phyloP scores from a whole-genome alignment of 2,797 vertebrate genomes.

The Amniataba percoides region DNA sequence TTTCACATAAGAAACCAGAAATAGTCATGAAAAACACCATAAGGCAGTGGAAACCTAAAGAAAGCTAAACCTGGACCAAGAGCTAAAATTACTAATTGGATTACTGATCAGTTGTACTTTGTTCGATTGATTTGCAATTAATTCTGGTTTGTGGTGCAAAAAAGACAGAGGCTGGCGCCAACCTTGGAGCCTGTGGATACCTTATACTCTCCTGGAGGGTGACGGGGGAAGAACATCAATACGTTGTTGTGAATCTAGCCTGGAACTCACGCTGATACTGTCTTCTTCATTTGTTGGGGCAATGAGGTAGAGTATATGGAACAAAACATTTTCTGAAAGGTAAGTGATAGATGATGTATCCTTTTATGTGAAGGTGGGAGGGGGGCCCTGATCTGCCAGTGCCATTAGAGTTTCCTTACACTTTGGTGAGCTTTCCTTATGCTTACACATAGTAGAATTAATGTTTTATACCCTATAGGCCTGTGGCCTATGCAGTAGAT shows the following conservation, averaged over 20 bases:
- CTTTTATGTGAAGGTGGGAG: conserved; percentile 69
- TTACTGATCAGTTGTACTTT: conserved; percentile 99
- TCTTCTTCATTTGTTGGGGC: conserved; percentile 83
- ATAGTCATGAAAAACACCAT: conserved; percentile 34
- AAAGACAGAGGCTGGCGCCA: conserved; percentile 96
- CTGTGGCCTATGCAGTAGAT: conserved; percentile 63
- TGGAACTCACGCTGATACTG: conserved; percentile 80
- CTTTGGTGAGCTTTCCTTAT: too few relatives aligned
- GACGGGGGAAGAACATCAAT: conserved; percentile 87
- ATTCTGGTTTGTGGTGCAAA: conserved; percentile 97
- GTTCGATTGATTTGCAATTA: conserved; percentile 99
- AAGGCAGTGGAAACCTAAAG: conserved; percentile 63
- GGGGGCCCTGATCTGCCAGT: conserved; percentile 62
- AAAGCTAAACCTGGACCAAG: conserved; percentile 91
- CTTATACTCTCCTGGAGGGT: conserved; percentile 92
- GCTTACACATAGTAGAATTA: conserved; percentile 54
- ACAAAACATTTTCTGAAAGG: conserved; percentile 74
- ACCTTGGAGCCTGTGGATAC: conserved; percentile 93
- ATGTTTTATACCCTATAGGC: conserved; percentile 61
- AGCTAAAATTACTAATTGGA: conserved; percentile 99
- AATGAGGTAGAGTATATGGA: conserved; percentile 68
- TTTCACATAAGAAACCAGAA: conserved; percentile 7
- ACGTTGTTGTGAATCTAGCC: conserved; percentile 86
- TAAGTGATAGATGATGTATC: conserved; percentile 76
- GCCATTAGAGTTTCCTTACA: conserved; percentile 73